Percentiles rank a stretch among this genome's conserved stretches.
Evolutionary conservation across 2,797 vertebrate genomes (phyloP).

Genomic region (Scolopax bukidnonensis): DNA sequence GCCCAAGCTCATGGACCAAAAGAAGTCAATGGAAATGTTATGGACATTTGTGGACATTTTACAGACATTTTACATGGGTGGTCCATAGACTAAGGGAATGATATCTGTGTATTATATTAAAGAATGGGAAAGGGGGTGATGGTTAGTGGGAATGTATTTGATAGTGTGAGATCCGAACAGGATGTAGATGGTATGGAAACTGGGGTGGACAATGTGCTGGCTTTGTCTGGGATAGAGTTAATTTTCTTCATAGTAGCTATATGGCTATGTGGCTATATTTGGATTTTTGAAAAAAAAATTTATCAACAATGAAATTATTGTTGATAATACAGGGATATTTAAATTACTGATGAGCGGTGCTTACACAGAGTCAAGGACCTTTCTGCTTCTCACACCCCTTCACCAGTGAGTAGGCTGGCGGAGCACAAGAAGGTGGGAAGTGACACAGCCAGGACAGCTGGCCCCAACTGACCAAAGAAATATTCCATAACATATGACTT

Average conservation of each 20-base stretch:
- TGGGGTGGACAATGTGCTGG: background rate
- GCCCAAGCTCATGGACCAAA: background rate
- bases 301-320: background rate
- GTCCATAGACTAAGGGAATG: background rate
- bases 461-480: background rate
- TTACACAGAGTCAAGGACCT: background rate
- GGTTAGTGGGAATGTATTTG: background rate
- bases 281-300: background rate
- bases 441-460: background rate
- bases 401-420: background rate
- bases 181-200: background rate
- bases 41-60: background rate
- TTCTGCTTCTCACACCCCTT: background rate
- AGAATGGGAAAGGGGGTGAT: background rate
- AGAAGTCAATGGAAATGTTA: background rate
- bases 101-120: background rate
- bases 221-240: background rate
- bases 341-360: background rate
- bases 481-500: background rate
- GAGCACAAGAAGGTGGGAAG: background rate
- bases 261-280: background rate
- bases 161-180: background rate
- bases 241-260: background rate
- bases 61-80: background rate
- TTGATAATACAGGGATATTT: background rate